These are phyloP conservation scores for Axea sp. DNA, from an alignment of 2,888 invertebrate species.

Conservation along the genomic window DNA sequence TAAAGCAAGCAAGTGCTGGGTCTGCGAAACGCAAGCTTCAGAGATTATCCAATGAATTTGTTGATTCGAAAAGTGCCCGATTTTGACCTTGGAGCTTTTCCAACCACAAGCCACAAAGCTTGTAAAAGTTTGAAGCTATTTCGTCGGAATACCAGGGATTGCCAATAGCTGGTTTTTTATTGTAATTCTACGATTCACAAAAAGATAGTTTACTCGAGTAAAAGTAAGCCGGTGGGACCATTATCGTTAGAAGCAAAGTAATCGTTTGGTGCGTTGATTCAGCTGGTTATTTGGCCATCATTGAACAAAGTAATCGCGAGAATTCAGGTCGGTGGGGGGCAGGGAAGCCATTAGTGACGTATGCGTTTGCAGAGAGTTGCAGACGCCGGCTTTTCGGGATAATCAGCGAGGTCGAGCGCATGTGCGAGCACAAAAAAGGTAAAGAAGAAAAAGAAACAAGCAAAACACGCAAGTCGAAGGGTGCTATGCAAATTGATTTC, in stretches of 20 bases:
- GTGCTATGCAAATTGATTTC: conserved; percentile 68
- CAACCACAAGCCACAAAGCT: conserved; percentile 53
- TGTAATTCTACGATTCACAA: too few species aligned
- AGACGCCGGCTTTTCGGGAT: conserved; percentile 66
- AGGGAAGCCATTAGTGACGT: conserved; percentile 64
- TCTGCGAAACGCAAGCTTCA: conserved; percentile 23
- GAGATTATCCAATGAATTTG: conserved; percentile 37
- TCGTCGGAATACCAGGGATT: conserved; percentile 14
- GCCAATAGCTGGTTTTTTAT: background rate
- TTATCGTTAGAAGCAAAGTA: too few species aligned
- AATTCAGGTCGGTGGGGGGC: conserved; percentile 64
- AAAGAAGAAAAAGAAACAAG: conserved; percentile 21
- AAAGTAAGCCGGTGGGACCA: too few species aligned
- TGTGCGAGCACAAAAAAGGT: conserved; percentile 35
- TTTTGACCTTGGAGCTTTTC: conserved; percentile 56
- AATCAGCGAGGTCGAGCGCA: conserved; percentile 65
- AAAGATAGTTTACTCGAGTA: too few species aligned
- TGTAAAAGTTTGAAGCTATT: conserved; percentile 46
- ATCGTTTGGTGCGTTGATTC: too few species aligned
- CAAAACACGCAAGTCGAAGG: conserved; percentile 63
- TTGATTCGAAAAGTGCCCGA: conserved; percentile 37
- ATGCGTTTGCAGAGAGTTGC: conserved; percentile 65
- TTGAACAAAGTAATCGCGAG: conserved; percentile 56
- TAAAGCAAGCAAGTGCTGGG: too few species aligned
- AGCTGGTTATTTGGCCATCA: too few species aligned